Conservation (phyloP, 2,888 invertebrate genomes). For the Clusia tigrina region DNA sequence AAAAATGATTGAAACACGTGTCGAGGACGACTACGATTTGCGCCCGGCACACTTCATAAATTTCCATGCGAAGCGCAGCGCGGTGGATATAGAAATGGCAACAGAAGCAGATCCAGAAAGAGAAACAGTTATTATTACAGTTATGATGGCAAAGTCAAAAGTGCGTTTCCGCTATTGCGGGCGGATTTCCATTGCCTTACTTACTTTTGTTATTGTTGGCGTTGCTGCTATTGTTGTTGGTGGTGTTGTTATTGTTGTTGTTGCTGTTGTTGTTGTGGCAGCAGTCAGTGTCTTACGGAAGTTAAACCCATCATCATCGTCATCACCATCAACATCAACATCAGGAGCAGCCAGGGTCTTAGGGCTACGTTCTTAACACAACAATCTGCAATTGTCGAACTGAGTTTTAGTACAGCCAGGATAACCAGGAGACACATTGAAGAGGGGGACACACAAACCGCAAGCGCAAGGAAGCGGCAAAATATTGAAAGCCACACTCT, state of each 20-base stretch:
- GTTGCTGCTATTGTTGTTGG: background rate
- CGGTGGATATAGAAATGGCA: constrained; percentile 33
- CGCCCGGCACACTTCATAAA: constrained; percentile 59
- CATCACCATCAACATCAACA: too few species aligned
- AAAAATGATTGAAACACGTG: constrained; percentile 37
- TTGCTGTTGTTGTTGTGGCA: constrained; percentile 17
- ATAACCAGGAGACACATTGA: background rate
- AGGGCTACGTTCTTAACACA: constrained; percentile 26
- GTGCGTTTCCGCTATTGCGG: constrained; percentile 39
- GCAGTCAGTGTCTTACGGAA: constrained; percentile 38
- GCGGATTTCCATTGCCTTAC: constrained; percentile 34
- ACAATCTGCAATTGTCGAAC: constrained; percentile 38
- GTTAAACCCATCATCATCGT: constrained; percentile 45
- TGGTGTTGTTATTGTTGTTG: constrained; percentile 15
- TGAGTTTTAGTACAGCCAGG: constrained; percentile 22
- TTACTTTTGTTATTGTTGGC: constrained; percentile 16
- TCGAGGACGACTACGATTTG: constrained; percentile 34
- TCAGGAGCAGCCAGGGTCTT: constrained; percentile 9
- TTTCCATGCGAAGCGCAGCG: constrained; percentile 38
- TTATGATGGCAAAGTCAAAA: constrained; percentile 55
- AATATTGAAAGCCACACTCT: too few species aligned
- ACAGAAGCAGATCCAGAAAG: too few species aligned
- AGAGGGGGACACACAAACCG: too few species aligned
- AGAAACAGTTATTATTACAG: constrained; percentile 54
- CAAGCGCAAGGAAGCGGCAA: too few species aligned